Evolutionary conservation across 2,797 vertebrate species (phyloP).

Genomic region (Acrossocheilus wenchowensis): DNA sequence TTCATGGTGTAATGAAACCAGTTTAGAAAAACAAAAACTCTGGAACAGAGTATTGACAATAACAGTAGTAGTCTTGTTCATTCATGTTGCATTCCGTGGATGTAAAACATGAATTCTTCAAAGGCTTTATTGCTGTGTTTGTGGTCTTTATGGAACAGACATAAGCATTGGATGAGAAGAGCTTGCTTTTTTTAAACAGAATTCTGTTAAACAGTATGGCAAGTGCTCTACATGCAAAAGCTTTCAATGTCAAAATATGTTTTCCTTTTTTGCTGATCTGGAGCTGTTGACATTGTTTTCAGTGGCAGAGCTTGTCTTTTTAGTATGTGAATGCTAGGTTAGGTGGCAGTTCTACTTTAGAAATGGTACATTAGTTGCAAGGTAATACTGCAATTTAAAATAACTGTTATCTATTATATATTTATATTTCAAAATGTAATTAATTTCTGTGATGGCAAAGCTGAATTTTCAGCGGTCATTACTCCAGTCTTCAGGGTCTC

Average conservation of each 20-base stretch:
- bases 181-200: not conserved
- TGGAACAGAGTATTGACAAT: not conserved
- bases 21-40: slow-evolving; percentile 14
- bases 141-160: not conserved
- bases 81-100: not conserved
- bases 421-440: not conserved
- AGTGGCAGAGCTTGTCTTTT: not conserved
- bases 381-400: not conserved
- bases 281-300: not conserved
- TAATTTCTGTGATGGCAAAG: not conserved
- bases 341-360: not conserved
- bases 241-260: not conserved
- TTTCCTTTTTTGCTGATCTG: not conserved
- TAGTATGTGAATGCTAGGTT: not conserved
- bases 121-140: not conserved
- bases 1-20: not conserved
- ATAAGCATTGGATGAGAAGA: not conserved
- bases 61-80: not conserved
- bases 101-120: not conserved
- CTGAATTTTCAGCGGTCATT: not conserved
- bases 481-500: not conserved
- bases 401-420: not conserved
- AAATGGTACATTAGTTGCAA: not conserved
- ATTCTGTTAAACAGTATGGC: not conserved
- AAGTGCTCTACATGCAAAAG: not conserved